Percentiles rank a stretch among this genome's conserved stretches.
phyloP scores from a whole-genome alignment of 2,888 invertebrate species.

The Caenorhabditis japonica region DNA sequence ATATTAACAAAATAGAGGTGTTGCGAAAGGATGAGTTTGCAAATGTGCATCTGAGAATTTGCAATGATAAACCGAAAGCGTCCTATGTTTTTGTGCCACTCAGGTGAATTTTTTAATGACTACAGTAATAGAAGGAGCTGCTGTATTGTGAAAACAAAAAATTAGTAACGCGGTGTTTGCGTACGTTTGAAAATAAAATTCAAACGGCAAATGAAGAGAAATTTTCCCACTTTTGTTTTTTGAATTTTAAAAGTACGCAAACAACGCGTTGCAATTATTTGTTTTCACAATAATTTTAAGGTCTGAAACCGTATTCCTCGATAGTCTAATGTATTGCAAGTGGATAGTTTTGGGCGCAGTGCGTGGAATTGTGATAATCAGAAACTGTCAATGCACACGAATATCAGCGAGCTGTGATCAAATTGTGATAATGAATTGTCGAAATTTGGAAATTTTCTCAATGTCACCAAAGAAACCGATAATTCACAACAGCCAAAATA shows the following conservation, averaged over 20 bases:
- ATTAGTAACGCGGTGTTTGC: no score
- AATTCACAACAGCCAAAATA: conserved; percentile 8
- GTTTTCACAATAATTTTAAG: no score
- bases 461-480: conserved; percentile 31
- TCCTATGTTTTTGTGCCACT: conserved; percentile 43
- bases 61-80: conserved; percentile 47
- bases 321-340: conserved; percentile 30
- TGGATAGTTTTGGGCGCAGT: conserved; percentile 42
- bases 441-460: conserved; percentile 20
- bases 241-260: no score
- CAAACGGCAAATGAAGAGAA: no score
- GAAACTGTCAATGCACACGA: conserved; percentile 10
- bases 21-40: conserved; percentile 45
- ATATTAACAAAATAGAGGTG: conserved; percentile 35
- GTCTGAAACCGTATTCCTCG: conserved; percentile 41
- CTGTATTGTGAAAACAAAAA: no score
- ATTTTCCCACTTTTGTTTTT: no score
- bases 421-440: conserved; percentile 28
- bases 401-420: conserved; percentile 23
- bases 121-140: background rate
- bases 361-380: conserved; percentile 25
- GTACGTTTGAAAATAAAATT: no score
- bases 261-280: no score
- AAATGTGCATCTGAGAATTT: conserved; percentile 44
- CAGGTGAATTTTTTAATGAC: conserved; percentile 8